Evolutionary conservation across 2,888 invertebrate species (phyloP).

Genomic region (Reticulitermes lucifugus): DNA sequence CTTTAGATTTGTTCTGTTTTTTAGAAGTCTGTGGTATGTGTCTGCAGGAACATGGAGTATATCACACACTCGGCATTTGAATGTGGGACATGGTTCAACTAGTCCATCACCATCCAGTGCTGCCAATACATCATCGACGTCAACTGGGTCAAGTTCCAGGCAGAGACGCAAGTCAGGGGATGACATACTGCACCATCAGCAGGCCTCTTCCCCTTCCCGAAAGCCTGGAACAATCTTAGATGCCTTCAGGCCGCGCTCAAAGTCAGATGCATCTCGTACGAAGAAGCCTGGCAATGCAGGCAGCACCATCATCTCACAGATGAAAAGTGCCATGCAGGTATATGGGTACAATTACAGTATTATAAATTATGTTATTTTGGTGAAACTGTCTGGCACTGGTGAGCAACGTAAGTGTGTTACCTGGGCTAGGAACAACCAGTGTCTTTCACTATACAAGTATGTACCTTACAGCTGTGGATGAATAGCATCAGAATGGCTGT

Average conservation of each 20-base stretch:
- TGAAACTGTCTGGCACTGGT: too few relatives aligned
- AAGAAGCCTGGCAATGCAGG: conserved; percentile 59
- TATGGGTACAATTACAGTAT: conserved; percentile 46
- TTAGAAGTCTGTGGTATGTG: not conserved
- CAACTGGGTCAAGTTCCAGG: conserved; percentile 61
- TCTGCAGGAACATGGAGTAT: conserved; percentile 55
- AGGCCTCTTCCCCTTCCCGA: conserved; percentile 68
- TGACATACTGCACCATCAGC: conserved; percentile 59
- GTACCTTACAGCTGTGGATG: too few relatives aligned
- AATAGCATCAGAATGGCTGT: too few relatives aligned
- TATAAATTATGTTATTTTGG: too few relatives aligned
- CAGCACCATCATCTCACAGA: conserved; percentile 82
- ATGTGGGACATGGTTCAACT: conserved; percentile 44
- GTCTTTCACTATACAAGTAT: too few relatives aligned
- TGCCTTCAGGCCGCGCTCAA: conserved; percentile 81
- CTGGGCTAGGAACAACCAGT: too few relatives aligned
- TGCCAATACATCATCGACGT: conserved; percentile 49
- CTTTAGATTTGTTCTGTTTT: too few relatives aligned
- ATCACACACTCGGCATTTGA: conserved; percentile 51
- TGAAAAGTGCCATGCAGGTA: conserved; percentile 87
- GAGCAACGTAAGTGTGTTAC: too few relatives aligned
- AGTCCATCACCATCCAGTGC: conserved; percentile 40
- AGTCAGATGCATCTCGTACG: conserved; percentile 76
- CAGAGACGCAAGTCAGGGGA: conserved; percentile 61
- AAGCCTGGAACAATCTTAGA: conserved; percentile 75